Conservation (phyloP, 1,140 invertebrate genomes). For the Drosophila mauritiana region DNA sequence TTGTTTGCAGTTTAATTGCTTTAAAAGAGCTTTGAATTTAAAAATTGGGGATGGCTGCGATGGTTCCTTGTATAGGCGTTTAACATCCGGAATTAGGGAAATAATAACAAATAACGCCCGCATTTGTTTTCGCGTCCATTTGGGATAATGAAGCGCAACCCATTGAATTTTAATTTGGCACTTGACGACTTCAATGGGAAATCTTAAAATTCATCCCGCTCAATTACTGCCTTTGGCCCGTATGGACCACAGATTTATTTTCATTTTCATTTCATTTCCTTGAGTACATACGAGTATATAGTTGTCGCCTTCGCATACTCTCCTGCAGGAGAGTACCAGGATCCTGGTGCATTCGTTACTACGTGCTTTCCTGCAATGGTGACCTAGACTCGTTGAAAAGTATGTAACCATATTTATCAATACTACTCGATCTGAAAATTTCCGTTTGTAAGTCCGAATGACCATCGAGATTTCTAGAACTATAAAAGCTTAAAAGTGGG, state of each 20-base stretch:
- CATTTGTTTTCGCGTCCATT: conserved; percentile 70
- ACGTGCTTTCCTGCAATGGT: no score
- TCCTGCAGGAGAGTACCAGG: no score
- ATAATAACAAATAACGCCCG: conserved; percentile 62
- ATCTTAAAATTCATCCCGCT: background rate
- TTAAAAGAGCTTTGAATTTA: conserved; percentile 66
- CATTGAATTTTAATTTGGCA: conserved; percentile 34
- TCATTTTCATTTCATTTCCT: no score
- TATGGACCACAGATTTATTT: background rate
- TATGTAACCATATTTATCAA: no score
- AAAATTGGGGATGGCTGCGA: conserved; percentile 45
- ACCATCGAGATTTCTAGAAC: no score
- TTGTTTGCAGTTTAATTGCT: conserved; percentile 72
- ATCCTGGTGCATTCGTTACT: no score
- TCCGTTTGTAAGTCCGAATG: no score
- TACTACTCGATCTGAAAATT: no score
- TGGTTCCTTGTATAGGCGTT: conserved; percentile 32
- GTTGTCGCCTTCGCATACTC: no score
- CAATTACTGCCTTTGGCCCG: background rate
- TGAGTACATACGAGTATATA: no score
- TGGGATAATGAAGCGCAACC: conserved; percentile 60
- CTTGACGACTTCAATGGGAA: conserved; percentile 52
- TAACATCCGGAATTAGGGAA: conserved; percentile 43
- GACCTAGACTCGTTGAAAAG: no score
- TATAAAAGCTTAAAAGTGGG: no score